phyloP scores from a whole-genome alignment of 2,113 vertebrate genomes.

The Hoplias malabaricus region DNA sequence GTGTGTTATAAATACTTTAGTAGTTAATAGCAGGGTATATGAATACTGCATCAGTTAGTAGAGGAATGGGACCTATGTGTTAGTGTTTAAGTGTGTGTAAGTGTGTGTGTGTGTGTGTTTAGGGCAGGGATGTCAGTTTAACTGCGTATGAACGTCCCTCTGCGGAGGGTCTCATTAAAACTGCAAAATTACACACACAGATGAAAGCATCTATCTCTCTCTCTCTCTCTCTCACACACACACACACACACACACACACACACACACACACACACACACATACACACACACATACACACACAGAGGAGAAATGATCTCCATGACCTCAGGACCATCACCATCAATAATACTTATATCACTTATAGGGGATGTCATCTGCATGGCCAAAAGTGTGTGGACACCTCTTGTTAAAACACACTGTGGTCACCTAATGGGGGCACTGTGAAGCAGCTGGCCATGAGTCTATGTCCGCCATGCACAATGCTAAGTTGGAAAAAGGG shows the following conservation, averaged over 20 bases:
- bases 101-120: conserved; percentile 7
- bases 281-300: conserved; percentile 29
- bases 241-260: conserved; percentile 8
- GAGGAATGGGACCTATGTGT: conserved; percentile 4
- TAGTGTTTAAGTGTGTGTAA: conserved; percentile 14
- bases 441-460: too few species aligned
- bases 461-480: too few species aligned
- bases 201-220: not conserved
- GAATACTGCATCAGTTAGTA: conserved; percentile 38
- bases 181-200: conserved; percentile 46
- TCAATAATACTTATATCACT: too few species aligned
- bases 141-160: conserved; percentile 48
- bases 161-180: conserved; percentile 44
- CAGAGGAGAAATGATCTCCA: not conserved
- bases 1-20: conserved; percentile 21
- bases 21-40: conserved; percentile 21
- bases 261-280: conserved; percentile 33
- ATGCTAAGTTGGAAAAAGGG: too few species aligned
- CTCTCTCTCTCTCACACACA: not conserved
- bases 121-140: conserved; percentile 28
- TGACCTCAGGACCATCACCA: not conserved
- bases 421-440: too few species aligned
- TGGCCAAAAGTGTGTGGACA: too few species aligned
- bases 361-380: too few species aligned
- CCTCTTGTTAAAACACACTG: too few species aligned